phyloP scores from a whole-genome alignment of 30 jellyfish, hydroid and myxozoan genomes.

The Hydra vulgaris region DNA sequence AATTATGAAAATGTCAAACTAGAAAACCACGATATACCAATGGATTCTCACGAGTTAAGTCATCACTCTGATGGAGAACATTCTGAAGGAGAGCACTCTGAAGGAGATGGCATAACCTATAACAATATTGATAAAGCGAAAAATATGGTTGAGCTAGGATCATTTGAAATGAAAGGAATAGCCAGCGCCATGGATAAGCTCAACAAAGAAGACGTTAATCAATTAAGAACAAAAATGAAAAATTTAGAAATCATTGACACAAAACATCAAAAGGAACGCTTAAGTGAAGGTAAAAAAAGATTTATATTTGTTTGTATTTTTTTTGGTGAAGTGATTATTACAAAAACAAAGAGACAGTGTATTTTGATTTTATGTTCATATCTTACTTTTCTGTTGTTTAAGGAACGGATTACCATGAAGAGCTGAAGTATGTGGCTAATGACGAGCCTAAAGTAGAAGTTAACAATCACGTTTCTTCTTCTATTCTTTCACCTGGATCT shows the following conservation, averaged over 20 bases:
- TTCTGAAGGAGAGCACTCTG: no score
- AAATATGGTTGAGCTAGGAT: conserved; percentile 3
- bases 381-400: background rate
- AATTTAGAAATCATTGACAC: conserved; percentile 12
- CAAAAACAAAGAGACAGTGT: no score
- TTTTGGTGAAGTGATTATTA: no score
- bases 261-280: background rate
- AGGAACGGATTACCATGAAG: background rate
- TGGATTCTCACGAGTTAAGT: background rate
- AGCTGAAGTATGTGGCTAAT: background rate
- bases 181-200: conserved; percentile 16
- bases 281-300: background rate
- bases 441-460: background rate
- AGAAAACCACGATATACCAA: background rate
- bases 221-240: conserved; percentile 11
- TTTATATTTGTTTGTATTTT: no score
- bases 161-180: conserved; percentile 19
- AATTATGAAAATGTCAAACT: background rate
- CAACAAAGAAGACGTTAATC: conserved; percentile 17
- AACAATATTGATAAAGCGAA: conserved; percentile 23
- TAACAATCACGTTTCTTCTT: background rate
- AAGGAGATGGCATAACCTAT: conserved; percentile 21
- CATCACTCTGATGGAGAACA: background rate
- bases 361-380: no score
- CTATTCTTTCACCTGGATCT: background rate